Evolutionary conservation across 2,113 vertebrate species (phyloP), one percentile per base, ranked within the genome.

Genomic region (Eptesicus fuscus): DNA sequence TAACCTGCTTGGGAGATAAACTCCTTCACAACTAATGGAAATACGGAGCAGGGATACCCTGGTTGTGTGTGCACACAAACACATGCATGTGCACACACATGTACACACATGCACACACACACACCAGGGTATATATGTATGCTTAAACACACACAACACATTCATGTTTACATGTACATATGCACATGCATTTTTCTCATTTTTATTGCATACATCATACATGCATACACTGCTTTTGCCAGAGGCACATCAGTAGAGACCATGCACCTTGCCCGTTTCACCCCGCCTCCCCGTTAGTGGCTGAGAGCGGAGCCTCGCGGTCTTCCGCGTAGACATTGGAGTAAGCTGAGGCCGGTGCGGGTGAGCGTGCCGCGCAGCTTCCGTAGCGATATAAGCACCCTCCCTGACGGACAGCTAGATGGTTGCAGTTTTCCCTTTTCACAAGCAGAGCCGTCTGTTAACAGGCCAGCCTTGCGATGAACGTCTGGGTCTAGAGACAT

Each of bases 51-150:
- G 49, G 70, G 71, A 12, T 47, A 13, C 47, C 32, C 35, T 23
- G n/a, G 40, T 2, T 3, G 28, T 1, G 1, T 37, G 32, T 59
- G 56, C 10, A 28, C 11, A 2, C 51, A 5, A 0, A 0, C 35
- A 53, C n/a, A 40, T 67, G n/a, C 22, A 59, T 25, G 56, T 1
- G 2, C 23, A 56, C 53, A 56, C 22, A 56, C 3, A 9, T 23
- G 2, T 9, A 56, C 53, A 9, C 53, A 56, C 53, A 56, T 22
- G 5, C 16, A 80, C 49, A 37, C 35, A 37, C 35, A 83, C 53
- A 49, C 7, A 14, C 49, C 84, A 56, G 69, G 25, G 49, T 42
- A 11, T 70, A 32, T 30, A 18, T 16, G 59, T 14, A 5, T n/a
- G 84, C 17, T 2, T 32, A 28, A 32, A 23, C 67, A 56, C 67